These are phyloP conservation scores for Alentia gelatinosa DNA, from an alignment of 2,888 invertebrate genomes.

Conservation along the genomic window DNA sequence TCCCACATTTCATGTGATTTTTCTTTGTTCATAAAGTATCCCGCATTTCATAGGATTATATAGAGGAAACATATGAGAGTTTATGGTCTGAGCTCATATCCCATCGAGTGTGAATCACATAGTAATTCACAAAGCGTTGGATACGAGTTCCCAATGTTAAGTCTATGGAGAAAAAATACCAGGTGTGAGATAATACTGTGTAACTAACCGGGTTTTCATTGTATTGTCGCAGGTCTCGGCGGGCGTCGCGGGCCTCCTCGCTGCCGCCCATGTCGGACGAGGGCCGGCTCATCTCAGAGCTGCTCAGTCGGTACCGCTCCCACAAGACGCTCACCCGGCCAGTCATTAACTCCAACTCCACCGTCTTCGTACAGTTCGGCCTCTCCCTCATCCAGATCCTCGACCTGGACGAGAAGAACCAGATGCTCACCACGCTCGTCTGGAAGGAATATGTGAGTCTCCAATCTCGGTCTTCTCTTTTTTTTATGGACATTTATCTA, in stretches of 20 bases:
- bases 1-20: too few relatives aligned
- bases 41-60: too few relatives aligned
- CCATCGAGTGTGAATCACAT: too few relatives aligned
- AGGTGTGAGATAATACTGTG: too few relatives aligned
- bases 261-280: conserved; percentile 42
- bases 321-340: conserved; percentile 46
- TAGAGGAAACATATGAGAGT: too few relatives aligned
- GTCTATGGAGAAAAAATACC: too few relatives aligned
- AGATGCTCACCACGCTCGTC: conserved; percentile 48
- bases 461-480: neutral
- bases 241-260: neutral
- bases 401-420: conserved; percentile 54
- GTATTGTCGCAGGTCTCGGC: neutral
- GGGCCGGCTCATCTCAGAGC: conserved; percentile 34
- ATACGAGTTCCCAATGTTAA: too few relatives aligned
- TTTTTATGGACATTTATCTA: too few relatives aligned
- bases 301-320: conserved; percentile 11
- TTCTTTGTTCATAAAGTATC: too few relatives aligned
- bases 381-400: conserved; percentile 51
- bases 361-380: conserved; percentile 34
- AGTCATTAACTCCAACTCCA: conserved; percentile 42
- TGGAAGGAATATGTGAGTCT: conserved; percentile 55
- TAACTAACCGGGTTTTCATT: too few relatives aligned
- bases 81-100: too few relatives aligned
- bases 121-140: too few relatives aligned